Percentiles rank a stretch among this genome's conserved stretches.
Conservation (phyloP, 2,797 vertebrate species). For the Dryobates pubescens region DNA sequence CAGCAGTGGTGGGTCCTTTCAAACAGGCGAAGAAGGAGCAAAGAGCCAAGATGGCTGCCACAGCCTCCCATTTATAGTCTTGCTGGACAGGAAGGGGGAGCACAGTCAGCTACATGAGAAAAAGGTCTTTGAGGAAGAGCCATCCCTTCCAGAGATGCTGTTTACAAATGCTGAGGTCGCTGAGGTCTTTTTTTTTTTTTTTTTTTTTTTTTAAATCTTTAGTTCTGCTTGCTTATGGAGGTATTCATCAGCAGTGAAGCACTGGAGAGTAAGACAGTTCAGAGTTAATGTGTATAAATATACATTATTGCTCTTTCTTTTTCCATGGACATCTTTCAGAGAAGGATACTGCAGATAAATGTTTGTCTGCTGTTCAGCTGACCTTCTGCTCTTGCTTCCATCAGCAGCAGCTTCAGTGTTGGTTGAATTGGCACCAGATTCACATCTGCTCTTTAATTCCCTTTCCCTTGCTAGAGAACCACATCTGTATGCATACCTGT, state of each 20-base stretch:
- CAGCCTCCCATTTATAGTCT: too few relatives aligned
- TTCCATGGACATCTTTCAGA: not conserved
- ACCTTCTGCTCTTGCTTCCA: not conserved
- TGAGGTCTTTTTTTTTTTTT: too few relatives aligned
- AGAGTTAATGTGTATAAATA: not conserved
- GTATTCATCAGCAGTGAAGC: not conserved
- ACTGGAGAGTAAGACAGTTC: not conserved
- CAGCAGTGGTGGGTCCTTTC: too few relatives aligned
- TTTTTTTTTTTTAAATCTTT: not conserved
- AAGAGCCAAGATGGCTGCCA: too few relatives aligned
- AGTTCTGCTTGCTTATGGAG: not conserved
- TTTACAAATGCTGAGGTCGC: not conserved
- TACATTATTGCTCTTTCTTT: accelerated
- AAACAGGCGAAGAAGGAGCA: too few relatives aligned
- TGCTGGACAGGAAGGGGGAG: too few relatives aligned
- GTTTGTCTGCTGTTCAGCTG: not conserved
- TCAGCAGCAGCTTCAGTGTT: not conserved
- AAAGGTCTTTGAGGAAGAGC: not conserved
- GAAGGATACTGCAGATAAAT: not conserved
- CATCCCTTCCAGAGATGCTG: not conserved
- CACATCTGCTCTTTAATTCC: not conserved
- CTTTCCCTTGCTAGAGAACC: too few relatives aligned
- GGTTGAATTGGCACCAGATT: not conserved
- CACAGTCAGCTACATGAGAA: not conserved
- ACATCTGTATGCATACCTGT: too few relatives aligned